A percentile compares a stretch with the other conserved stretches of the same genome.
phyloP scores from a whole-genome alignment of 1,140 invertebrate species.

The Anoplolepis gracilipes region DNA sequence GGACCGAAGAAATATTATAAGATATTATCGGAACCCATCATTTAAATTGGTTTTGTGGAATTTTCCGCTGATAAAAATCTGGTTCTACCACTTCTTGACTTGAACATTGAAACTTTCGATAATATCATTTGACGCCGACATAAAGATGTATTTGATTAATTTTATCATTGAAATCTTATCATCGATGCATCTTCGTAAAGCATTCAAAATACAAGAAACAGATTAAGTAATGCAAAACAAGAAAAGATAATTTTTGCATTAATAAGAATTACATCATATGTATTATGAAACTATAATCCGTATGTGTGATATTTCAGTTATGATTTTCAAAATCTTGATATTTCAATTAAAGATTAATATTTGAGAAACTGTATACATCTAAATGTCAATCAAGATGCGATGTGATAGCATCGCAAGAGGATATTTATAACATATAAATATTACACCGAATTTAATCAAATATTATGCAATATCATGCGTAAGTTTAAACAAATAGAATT shows the following conservation, averaged over 20 bases:
- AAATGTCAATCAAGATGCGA: too few relatives aligned
- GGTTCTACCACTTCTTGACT: conserved; percentile 24
- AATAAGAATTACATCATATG: neutral
- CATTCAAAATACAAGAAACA: too few relatives aligned
- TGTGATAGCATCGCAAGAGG: too few relatives aligned
- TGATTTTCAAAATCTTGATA: neutral
- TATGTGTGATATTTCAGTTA: neutral
- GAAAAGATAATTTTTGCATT: too few relatives aligned
- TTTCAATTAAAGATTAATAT: neutral
- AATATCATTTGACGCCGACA: neutral
- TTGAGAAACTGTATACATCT: neutral
- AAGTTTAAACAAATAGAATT: neutral
- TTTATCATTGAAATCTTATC: too few relatives aligned
- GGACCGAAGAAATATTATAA: neutral
- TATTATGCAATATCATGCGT: too few relatives aligned
- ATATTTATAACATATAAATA: neutral
- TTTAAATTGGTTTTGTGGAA: conserved; percentile 69
- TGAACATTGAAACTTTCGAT: neutral
- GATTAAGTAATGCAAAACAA: too few relatives aligned
- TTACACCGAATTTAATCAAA: neutral
- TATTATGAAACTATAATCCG: neutral
- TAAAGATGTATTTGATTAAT: too few relatives aligned
- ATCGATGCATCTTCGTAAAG: too few relatives aligned
- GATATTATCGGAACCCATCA: conserved; percentile 29
- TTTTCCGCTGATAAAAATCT: conserved; percentile 77